These are phyloP conservation scores for Fissipunctia ypsillon DNA, from an alignment of 2,888 invertebrate genomes.

Conservation along the genomic window DNA sequence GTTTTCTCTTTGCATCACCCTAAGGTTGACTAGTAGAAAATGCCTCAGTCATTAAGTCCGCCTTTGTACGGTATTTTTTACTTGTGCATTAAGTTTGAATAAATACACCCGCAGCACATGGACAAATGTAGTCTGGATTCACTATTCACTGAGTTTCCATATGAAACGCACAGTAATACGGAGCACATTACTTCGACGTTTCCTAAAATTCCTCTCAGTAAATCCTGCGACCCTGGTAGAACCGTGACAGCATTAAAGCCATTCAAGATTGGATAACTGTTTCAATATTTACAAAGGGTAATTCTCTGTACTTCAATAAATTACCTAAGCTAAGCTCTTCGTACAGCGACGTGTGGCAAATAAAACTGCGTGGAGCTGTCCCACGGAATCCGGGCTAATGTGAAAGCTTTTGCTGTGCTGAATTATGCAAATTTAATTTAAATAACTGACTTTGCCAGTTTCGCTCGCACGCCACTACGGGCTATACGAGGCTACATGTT, in stretches of 20 bases:
- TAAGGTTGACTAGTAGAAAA: no score
- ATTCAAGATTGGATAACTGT: conserved; percentile 56
- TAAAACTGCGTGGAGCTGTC: conserved; percentile 61
- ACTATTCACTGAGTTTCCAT: conserved; percentile 27
- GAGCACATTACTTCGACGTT: conserved; percentile 36
- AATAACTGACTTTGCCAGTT: conserved; percentile 77
- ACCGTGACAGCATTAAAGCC: conserved; percentile 47
- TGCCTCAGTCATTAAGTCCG: no score
- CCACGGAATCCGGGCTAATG: conserved; percentile 73
- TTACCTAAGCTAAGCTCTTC: conserved; percentile 49
- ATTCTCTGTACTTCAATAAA: conserved; percentile 59
- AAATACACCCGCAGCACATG: background rate
- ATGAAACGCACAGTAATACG: conserved; percentile 34
- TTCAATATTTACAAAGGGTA: conserved; percentile 61
- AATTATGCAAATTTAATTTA: conserved; percentile 84
- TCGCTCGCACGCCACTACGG: conserved; percentile 67
- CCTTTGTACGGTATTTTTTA: no score
- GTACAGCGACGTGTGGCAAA: conserved; percentile 37
- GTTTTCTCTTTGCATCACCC: no score
- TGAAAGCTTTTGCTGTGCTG: conserved; percentile 79
- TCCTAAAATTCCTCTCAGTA: conserved; percentile 35
- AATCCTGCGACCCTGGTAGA: conserved; percentile 38
- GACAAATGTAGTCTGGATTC: conserved; percentile 15
- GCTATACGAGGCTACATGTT: conserved; percentile 39
- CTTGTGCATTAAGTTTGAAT: no score